phyloP scores from a whole-genome alignment of 2,113 vertebrate species.

The Lepus americanus region DNA sequence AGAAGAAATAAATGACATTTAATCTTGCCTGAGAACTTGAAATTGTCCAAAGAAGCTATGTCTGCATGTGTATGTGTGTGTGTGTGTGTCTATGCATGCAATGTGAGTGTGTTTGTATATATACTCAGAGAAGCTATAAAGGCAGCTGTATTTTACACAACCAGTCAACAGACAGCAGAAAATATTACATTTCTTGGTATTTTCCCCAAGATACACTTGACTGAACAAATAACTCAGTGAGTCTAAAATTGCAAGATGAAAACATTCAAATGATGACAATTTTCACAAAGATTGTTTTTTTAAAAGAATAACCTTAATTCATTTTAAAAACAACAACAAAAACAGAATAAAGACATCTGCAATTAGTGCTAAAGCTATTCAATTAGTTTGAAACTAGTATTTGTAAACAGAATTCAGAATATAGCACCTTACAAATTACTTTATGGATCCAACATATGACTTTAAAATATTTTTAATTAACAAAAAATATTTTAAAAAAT shows the following conservation, averaged over 20 bases:
- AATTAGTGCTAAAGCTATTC: background rate
- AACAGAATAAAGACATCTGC: background rate
- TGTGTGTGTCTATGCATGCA: background rate
- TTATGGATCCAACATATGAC: background rate
- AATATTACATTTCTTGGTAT: background rate
- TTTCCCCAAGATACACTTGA: slow-evolving; percentile 33
- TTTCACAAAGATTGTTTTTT: background rate
- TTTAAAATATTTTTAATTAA: slow-evolving; percentile 8
- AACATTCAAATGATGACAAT: background rate
- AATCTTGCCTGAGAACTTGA: slow-evolving; percentile 29
- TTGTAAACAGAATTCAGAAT: background rate
- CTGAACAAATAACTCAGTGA: slow-evolving; percentile 24
- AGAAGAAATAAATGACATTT: slow-evolving; percentile 46
- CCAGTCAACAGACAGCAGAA: background rate
- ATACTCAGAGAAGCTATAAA: background rate
- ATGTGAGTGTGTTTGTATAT: background rate
- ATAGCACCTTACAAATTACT: background rate
- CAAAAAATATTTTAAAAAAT: slow-evolving; percentile 2
- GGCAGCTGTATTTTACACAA: background rate
- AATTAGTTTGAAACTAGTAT: background rate
- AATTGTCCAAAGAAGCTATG: slow-evolving; percentile 11
- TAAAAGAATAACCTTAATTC: slow-evolving; percentile 5
- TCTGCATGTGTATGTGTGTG: too few species aligned
- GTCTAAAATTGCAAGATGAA: slow-evolving; percentile 24
- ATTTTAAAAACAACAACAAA: background rate